Percentiles rank a stretch among this genome's conserved stretches.
Evolutionary conservation across 2,888 invertebrate genomes (phyloP).

Genomic region (Drosophila quinaria): DNA sequence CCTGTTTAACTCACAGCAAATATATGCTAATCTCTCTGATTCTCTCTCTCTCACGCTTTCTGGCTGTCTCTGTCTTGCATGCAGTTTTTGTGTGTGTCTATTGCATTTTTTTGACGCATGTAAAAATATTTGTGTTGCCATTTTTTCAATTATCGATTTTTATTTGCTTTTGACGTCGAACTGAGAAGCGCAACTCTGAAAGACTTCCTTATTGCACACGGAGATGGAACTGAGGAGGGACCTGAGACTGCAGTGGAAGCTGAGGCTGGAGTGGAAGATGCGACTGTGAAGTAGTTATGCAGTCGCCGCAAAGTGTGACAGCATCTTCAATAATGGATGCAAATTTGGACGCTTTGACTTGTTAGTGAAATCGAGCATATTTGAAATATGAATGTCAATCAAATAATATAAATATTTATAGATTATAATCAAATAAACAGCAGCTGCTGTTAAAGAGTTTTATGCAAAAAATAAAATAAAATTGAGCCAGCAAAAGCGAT

Average conservation of each 20-base stretch:
- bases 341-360: slow-evolving; percentile 29
- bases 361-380: slow-evolving; percentile 46
- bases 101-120: slow-evolving; percentile 48
- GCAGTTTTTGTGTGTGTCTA: slow-evolving; percentile 21
- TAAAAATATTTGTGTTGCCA: slow-evolving; percentile 71
- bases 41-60: neutral
- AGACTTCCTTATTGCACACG: slow-evolving; percentile 74
- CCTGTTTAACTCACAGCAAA: slow-evolving; percentile 26
- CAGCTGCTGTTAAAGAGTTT: slow-evolving; percentile 27
- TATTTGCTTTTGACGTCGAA: slow-evolving; percentile 60
- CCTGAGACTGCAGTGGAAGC: slow-evolving; percentile 1
- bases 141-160: slow-evolving; percentile 75
- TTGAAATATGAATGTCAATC: slow-evolving; percentile 42
- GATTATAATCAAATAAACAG: slow-evolving; percentile 25
- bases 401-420: slow-evolving; percentile 50
- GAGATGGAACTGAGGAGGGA: slow-evolving; percentile 13
- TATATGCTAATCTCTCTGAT: slow-evolving; percentile 54
- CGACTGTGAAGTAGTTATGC: slow-evolving; percentile 20
- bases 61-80: neutral
- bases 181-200: slow-evolving; percentile 40
- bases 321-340: slow-evolving; percentile 27
- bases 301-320: slow-evolving; percentile 21
- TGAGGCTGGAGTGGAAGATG: too few species aligned
- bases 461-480: slow-evolving; percentile 16
- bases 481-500: slow-evolving; percentile 55